Evolutionary conservation across 2,113 vertebrate species (phyloP).

Genomic region (Sylvicapra grimmia): DNA sequence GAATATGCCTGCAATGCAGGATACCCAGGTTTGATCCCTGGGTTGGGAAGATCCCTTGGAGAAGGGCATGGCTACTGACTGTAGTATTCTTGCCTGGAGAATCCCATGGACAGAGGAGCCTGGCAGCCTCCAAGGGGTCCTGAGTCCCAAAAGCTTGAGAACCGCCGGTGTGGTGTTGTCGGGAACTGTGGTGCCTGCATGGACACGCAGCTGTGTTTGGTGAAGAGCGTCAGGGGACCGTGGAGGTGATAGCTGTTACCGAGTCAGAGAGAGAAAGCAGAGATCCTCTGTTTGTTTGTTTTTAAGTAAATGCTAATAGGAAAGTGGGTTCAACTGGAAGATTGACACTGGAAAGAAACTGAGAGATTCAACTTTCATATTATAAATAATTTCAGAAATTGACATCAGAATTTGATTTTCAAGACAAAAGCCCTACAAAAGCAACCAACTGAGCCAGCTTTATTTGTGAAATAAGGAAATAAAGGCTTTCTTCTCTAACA

Average conservation of each 20-base stretch:
- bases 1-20: neutral
- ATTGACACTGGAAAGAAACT: neutral
- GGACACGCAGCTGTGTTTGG: neutral
- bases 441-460: neutral
- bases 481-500: neutral
- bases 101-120: neutral
- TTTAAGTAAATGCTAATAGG: neutral
- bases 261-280: neutral
- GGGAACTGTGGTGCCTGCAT: neutral
- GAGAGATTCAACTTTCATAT: constrained; percentile 21
- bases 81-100: neutral
- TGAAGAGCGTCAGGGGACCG: neutral
- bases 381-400: constrained; percentile 37
- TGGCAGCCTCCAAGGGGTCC: neutral
- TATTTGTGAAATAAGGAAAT: neutral
- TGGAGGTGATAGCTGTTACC: neutral
- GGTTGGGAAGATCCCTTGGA: neutral
- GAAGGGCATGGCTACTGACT: neutral
- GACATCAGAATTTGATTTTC: constrained; percentile 19
- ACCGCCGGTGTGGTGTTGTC: neutral
- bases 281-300: neutral
- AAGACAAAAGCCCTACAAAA: neutral
- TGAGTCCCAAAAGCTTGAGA: neutral
- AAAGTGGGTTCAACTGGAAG: neutral
- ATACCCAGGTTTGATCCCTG: neutral